Percentiles rank a stretch among this genome's conserved stretches.
phyloP scores from a whole-genome alignment of 2,797 vertebrate species.

The Phylloscopus collybita region DNA sequence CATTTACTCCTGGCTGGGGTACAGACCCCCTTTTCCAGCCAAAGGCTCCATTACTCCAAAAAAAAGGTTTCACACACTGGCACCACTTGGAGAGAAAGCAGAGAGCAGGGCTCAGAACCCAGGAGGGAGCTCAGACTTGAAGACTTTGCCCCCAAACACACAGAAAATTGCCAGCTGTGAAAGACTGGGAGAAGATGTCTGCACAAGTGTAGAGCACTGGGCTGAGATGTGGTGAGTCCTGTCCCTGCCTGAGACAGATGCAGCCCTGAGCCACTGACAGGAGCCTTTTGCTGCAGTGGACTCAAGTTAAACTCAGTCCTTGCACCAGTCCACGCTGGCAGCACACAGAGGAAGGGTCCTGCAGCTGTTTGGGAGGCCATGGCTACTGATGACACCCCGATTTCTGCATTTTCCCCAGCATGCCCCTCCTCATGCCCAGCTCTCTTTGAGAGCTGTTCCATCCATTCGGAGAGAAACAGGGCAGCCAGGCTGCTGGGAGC shows the following conservation, averaged over 20 bases:
- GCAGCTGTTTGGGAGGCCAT: not conserved
- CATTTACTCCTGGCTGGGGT: not conserved
- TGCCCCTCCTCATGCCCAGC: not conserved
- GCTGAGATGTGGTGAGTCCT: rapidly evolving
- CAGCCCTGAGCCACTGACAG: not conserved
- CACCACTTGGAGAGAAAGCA: not conserved
- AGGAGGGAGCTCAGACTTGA: not conserved
- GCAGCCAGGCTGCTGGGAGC: not conserved
- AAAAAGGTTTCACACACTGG: not conserved
- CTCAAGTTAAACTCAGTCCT: not conserved
- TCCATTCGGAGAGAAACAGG: not conserved
- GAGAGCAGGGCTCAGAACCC: not conserved
- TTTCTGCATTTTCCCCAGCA: not conserved
- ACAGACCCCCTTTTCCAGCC: not conserved
- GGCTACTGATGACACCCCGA: not conserved
- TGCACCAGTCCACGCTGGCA: rapidly evolving
- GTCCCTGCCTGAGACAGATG: not conserved
- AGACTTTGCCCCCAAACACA: not conserved
- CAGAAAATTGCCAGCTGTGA: not conserved
- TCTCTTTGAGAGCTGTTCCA: not conserved
- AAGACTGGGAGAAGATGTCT: not conserved
- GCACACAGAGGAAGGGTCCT: rapidly evolving
- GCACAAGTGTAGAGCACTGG: not conserved
- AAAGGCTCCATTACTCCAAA: not conserved
- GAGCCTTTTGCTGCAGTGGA: not conserved